Conservation (phyloP, 2,888 invertebrate species). For the Marasmarcha lunaedactyla region DNA sequence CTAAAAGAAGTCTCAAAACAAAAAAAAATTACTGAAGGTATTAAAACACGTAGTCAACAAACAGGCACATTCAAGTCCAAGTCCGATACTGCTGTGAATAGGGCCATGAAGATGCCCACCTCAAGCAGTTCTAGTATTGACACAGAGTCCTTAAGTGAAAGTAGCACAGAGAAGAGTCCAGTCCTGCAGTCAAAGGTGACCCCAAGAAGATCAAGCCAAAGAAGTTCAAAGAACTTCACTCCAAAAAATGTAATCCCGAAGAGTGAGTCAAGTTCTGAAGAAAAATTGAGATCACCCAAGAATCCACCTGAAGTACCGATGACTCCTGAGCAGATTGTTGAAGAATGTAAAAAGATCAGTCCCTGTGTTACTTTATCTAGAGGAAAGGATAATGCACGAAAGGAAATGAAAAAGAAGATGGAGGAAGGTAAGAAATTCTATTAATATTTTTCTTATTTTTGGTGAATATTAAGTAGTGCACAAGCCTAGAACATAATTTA, state of each 20-base stretch:
- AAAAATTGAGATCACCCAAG: constrained; percentile 42
- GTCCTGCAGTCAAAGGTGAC: background rate
- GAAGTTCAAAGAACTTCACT: constrained; percentile 16
- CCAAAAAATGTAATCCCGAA: constrained; percentile 34
- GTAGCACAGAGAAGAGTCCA: background rate
- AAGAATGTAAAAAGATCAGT: constrained; percentile 39
- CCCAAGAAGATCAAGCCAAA: constrained; percentile 16
- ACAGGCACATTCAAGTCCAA: no score
- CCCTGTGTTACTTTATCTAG: constrained; percentile 71
- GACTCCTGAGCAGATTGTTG: constrained; percentile 38
- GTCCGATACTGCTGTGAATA: background rate
- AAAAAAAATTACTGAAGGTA: background rate
- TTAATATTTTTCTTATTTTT: constrained; percentile 5
- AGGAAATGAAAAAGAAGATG: constrained; percentile 62
- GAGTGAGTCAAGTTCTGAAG: constrained; percentile 48
- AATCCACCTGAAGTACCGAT: constrained; percentile 16
- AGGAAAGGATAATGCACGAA: constrained; percentile 71
- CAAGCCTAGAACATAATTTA: no score
- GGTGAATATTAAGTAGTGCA: constrained; percentile 1
- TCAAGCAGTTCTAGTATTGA: background rate
- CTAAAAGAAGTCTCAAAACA: background rate
- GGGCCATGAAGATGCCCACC: no score
- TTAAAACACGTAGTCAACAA: no score
- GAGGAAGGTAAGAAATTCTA: constrained; percentile 48
- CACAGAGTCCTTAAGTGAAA: background rate